Evolutionary conservation across 2,888 invertebrate genomes (phyloP).

Genomic region (Galerucella pusilla): DNA sequence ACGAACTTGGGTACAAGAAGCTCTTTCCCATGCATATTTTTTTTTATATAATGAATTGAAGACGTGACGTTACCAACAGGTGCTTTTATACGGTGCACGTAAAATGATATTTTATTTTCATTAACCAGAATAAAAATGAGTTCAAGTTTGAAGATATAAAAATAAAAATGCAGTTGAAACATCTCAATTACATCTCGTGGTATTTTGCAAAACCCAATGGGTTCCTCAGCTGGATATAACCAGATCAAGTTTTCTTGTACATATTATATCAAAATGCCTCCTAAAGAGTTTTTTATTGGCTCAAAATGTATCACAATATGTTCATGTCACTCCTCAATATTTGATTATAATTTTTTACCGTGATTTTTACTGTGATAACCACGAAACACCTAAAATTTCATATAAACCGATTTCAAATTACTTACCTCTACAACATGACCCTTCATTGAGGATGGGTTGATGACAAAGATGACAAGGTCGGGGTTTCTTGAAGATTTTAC

Average conservation of each 20-base stretch:
- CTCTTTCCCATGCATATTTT: slow-evolving; percentile 37
- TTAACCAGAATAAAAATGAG: not conserved
- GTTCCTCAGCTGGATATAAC: not conserved
- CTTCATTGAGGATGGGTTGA: slow-evolving; percentile 79
- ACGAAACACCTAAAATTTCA: no score
- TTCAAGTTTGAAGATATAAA: not conserved
- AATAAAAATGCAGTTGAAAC: not conserved
- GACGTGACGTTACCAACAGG: slow-evolving; percentile 18
- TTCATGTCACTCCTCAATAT: no score
- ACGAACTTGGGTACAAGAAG: slow-evolving; percentile 9
- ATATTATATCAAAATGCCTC: not conserved
- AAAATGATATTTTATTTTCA: slow-evolving; percentile 11
- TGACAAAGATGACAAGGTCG: slow-evolving; percentile 84
- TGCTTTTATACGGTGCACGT: slow-evolving; percentile 5
- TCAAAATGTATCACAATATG: not conserved
- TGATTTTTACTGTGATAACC: no score
- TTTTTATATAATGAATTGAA: slow-evolving; percentile 19
- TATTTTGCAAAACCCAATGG: not conserved
- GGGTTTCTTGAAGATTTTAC: slow-evolving; percentile 79
- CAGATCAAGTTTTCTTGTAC: not conserved
- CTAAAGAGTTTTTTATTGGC: not conserved
- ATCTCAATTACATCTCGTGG: not conserved
- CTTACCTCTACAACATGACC: slow-evolving; percentile 82
- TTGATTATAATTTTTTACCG: no score
- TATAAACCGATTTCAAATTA: slow-evolving; percentile 12